A percentile compares a stretch with the other conserved stretches of the same genome.
These are phyloP conservation scores for Montipora capricornis DNA, from an alignment of 64 coral and sea anemone genomes.

Conservation along the genomic window DNA sequence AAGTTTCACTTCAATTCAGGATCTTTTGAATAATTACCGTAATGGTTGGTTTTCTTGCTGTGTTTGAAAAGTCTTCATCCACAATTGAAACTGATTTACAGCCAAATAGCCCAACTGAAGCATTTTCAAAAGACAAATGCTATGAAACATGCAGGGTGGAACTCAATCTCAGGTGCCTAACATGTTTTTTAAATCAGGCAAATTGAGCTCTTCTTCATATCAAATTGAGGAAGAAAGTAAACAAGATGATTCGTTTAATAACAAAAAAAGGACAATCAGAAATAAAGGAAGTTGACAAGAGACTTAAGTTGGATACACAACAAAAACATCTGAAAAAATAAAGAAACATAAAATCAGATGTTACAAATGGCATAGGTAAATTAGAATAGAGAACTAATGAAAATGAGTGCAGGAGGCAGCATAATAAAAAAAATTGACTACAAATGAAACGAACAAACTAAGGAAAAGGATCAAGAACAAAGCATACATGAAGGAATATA, in stretches of 20 bases:
- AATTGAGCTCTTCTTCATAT: neutral
- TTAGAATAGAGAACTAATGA: neutral
- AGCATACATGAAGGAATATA: slow-evolving; percentile 34
- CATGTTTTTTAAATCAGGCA: neutral
- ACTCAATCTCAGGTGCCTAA: slow-evolving; percentile 19
- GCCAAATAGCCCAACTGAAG: neutral
- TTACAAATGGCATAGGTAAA: slow-evolving; percentile 37
- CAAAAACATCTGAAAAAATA: slow-evolving; percentile 58
- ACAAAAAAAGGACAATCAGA: neutral
- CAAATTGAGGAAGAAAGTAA: neutral
- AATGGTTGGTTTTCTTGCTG: slow-evolving; percentile 58
- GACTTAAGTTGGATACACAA: neutral
- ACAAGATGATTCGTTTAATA: neutral
- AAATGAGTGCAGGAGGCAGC: slow-evolving; percentile 30
- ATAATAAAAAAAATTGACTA: neutral
- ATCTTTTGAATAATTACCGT: slow-evolving; percentile 1
- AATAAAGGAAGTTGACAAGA: slow-evolving; percentile 9
- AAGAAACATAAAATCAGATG: slow-evolving; percentile 4
- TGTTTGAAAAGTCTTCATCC: slow-evolving; percentile 25
- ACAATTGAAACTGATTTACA: slow-evolving; percentile 12
- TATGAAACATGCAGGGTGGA: slow-evolving; percentile 1
- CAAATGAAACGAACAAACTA: slow-evolving; percentile 9
- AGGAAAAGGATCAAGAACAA: slow-evolving; percentile 3
- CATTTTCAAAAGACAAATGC: slow-evolving; percentile 27
- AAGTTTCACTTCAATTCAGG: neutral